Conservation (phyloP, 2,113 vertebrate species). For the Urocitellus parryii region DNA sequence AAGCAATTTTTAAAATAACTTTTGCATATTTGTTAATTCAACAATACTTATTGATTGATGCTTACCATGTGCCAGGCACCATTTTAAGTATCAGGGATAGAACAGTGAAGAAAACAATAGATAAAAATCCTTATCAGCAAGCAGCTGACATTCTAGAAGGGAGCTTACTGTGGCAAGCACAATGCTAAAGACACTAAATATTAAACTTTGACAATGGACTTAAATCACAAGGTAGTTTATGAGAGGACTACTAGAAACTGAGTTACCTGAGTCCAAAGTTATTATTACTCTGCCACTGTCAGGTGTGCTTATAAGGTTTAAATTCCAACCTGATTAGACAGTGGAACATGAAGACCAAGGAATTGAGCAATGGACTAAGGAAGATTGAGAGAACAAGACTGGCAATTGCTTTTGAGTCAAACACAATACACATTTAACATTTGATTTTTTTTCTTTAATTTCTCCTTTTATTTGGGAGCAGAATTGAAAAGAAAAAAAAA, state of each 20-base stretch:
- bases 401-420: not conserved
- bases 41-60: conserved; percentile 42
- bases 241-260: not conserved
- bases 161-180: not conserved
- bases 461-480: not conserved
- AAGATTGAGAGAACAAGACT: not conserved
- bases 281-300: not conserved
- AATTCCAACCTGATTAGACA: conserved; percentile 10
- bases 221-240: not conserved
- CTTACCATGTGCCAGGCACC: not conserved
- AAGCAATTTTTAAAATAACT: not conserved
- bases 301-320: not conserved
- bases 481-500: conserved; percentile 7
- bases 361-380: not conserved
- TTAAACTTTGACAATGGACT: not conserved
- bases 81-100: not conserved
- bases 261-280: conserved; percentile 17
- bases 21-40: conserved; percentile 8
- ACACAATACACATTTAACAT: not conserved
- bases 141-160: not conserved
- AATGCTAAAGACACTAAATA: not conserved
- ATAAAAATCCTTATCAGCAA: not conserved
- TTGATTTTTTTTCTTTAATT: not conserved
- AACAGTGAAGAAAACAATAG: not conserved
- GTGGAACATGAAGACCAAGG: not conserved